Conservation (phyloP, 1,140 invertebrate species). For the Trichoplusia ni region DNA sequence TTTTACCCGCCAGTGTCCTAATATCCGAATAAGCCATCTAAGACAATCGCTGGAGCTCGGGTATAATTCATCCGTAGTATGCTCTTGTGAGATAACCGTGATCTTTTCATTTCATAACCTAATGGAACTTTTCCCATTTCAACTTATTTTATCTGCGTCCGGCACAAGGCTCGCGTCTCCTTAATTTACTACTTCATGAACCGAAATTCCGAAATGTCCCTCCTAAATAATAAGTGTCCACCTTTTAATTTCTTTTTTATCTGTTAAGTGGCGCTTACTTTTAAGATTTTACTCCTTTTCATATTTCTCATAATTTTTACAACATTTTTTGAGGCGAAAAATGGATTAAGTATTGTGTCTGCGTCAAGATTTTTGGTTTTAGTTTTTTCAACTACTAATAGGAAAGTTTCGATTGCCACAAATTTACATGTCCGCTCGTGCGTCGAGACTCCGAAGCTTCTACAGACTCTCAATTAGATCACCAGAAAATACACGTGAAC, state of each 20-base stretch:
- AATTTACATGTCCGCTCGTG: too few relatives aligned
- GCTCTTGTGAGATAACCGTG: slow-evolving; percentile 62
- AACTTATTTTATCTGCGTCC: slow-evolving; percentile 66
- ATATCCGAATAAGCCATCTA: slow-evolving; percentile 30
- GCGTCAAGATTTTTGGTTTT: too few relatives aligned
- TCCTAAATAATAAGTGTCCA: slow-evolving; percentile 37
- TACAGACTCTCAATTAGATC: too few relatives aligned
- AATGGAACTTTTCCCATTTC: slow-evolving; percentile 75
- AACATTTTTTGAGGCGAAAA: too few relatives aligned
- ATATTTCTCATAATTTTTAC: too few relatives aligned
- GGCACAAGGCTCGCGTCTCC: slow-evolving; percentile 21
- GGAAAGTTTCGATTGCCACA: too few relatives aligned
- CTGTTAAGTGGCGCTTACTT: not conserved
- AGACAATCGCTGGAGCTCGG: slow-evolving; percentile 48
- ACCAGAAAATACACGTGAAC: too few relatives aligned
- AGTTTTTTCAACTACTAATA: too few relatives aligned
- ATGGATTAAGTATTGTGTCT: too few relatives aligned
- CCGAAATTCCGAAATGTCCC: slow-evolving; percentile 16
- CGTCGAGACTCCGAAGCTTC: too few relatives aligned
- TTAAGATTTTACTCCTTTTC: too few relatives aligned
- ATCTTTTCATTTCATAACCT: slow-evolving; percentile 73
- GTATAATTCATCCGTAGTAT: slow-evolving; percentile 67
- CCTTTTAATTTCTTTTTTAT: slow-evolving; percentile 3
- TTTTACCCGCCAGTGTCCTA: too few relatives aligned
- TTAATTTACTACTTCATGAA: slow-evolving; percentile 57